Conservation (phyloP, 2,113 vertebrate species). For the Petroica traversi region DNA sequence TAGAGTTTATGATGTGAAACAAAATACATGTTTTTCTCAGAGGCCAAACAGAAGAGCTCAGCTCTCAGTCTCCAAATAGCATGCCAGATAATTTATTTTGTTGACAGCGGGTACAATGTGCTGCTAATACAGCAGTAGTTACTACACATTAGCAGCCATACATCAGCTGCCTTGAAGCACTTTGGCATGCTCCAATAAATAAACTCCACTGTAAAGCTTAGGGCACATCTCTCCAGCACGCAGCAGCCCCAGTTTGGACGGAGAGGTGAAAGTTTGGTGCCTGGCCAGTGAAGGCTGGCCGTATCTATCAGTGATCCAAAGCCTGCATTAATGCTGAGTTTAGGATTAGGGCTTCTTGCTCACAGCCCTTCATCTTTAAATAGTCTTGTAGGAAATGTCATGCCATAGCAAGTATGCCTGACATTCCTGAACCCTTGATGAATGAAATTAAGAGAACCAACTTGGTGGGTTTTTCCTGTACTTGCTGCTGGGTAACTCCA, state of each 20-base stretch:
- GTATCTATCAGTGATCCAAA: not conserved
- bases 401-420: not conserved
- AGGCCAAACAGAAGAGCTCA: not conserved
- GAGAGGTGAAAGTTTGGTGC: not conserved
- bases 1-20: not conserved
- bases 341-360: not conserved
- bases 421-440: rapidly evolving
- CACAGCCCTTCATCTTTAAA: not conserved
- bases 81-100: not conserved
- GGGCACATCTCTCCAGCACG: not conserved
- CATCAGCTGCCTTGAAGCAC: not conserved
- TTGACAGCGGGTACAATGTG: not conserved
- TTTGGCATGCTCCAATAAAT: not conserved
- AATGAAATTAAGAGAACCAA: not conserved
- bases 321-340: not conserved
- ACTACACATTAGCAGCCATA: not conserved
- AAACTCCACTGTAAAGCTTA: not conserved
- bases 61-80: not conserved
- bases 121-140: not conserved
- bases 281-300: not conserved
- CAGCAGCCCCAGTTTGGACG: not conserved
- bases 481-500: not conserved
- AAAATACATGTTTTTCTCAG: not conserved
- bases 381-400: not conserved
- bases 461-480: not conserved